phyloP scores from a whole-genome alignment of 2,113 vertebrate species.

The Osmerus mordax region DNA sequence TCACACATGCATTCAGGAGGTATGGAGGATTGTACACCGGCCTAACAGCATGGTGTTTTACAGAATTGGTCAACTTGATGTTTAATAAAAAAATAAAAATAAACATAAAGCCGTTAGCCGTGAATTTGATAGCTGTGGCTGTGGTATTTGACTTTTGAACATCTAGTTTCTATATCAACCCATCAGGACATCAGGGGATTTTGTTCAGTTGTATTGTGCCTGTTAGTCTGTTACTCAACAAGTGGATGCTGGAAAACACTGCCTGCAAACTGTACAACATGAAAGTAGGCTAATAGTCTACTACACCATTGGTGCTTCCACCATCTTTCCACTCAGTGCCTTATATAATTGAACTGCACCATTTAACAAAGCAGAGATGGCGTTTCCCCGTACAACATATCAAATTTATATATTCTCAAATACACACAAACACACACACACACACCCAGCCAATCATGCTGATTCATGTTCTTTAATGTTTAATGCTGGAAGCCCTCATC shows the following conservation, averaged over 20 bases:
- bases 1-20: background rate
- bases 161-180: no score
- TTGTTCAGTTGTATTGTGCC: background rate
- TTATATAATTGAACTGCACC: background rate
- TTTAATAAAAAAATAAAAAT: no score
- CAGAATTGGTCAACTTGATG: background rate
- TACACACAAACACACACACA: background rate
- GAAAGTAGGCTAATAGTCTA: no score
- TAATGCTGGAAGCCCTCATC: background rate
- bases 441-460: background rate
- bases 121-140: no score
- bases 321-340: no score
- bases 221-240: background rate
- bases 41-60: background rate
- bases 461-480: conserved; percentile 8
- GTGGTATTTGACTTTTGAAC: no score
- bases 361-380: background rate
- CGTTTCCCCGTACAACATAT: background rate
- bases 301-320: no score
- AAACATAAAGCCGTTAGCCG: no score
- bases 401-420: conserved; percentile 8
- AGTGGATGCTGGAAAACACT: background rate
- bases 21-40: background rate
- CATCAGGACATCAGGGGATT: no score
- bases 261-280: background rate